Base-by-base conservation (phyloP, 2,797 vertebrate species). In the Clarias platycephalus region DNA sequence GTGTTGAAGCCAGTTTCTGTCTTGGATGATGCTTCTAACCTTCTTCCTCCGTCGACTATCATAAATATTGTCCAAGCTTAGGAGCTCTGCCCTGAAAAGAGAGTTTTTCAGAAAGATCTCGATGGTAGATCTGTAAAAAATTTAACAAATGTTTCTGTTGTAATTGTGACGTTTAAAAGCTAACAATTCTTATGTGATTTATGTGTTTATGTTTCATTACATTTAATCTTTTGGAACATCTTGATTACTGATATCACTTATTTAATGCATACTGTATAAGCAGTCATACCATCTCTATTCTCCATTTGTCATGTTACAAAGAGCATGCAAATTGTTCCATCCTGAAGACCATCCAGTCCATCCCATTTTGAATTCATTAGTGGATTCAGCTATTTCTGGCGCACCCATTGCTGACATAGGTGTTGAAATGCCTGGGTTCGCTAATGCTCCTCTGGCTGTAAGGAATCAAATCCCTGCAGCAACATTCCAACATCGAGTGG, bases 401-500 rank as follows among this genome's bases (percentile, higher is more conserved):
- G 22, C 4, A 34, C 49, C 44, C 40, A 55, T 22, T 75, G 49
- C 71, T 55, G 71, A 74, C 71, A 55, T 7, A 74, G 49, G 72
- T 75, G 72, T 55, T 55, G 15, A 75, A 20, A 4, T 20, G 72
- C 49, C 26, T 75, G n/a, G 55, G 49, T 49, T 55, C 71, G 10
- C n/a, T 55, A 31, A 26, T 8, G 13, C n/a, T 53, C 44, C 49
- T 53, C 2, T 26, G n/a, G 6, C 44, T 28, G 44, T 28, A 26
- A 75, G 49, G 44, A 20, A 20, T 75, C 7, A 55, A 55, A 75
- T 55, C 44, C 49, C 72, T 20, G 49, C 16, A 55, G 72, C 72
- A 31, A 28, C 72, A 55, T 75, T 75, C 49, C 26, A 75, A 28
- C 72, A 75, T 55, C 72, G 55, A 55, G 3, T 55, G 72, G 49